Evolutionary conservation across 2,888 invertebrate genomes (phyloP).

Genomic region (Aproaerema taeniolella): DNA sequence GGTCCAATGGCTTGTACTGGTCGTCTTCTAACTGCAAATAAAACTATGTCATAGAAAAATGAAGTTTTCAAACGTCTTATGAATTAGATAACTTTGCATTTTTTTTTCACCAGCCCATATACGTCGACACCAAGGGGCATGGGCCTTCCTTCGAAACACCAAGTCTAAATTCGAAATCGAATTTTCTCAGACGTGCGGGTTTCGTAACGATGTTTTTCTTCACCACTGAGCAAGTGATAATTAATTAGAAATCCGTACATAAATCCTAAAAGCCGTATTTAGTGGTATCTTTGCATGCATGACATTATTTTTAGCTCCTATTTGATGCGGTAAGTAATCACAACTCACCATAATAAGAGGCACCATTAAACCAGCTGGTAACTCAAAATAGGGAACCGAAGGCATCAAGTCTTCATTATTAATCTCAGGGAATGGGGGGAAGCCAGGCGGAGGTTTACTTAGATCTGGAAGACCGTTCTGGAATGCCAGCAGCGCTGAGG

Average conservation of each 20-base stretch:
- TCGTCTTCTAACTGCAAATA: conserved; percentile 86
- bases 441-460: conserved; percentile 92
- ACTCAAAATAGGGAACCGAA: conserved; percentile 95
- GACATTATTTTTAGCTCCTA: too few relatives aligned
- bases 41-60: neutral
- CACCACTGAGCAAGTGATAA: too few relatives aligned
- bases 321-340: too few relatives aligned
- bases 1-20: conserved; percentile 93
- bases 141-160: too few relatives aligned
- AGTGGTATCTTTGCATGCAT: neutral
- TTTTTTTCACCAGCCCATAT: too few relatives aligned
- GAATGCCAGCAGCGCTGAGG: conserved; percentile 56
- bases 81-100: neutral
- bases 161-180: too few relatives aligned
- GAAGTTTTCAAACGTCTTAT: too few relatives aligned
- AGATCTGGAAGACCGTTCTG: conserved; percentile 86
- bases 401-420: conserved; percentile 88
- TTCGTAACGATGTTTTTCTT: too few relatives aligned
- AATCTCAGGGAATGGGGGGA: conserved; percentile 70
- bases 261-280: too few relatives aligned
- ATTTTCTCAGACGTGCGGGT: too few relatives aligned
- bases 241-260: too few relatives aligned
- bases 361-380: conserved; percentile 98
- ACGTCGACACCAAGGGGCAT: too few relatives aligned
- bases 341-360: conserved; percentile 91